Conservation (phyloP, 2,113 vertebrate species). For the Triplophysa rosa region DNA sequence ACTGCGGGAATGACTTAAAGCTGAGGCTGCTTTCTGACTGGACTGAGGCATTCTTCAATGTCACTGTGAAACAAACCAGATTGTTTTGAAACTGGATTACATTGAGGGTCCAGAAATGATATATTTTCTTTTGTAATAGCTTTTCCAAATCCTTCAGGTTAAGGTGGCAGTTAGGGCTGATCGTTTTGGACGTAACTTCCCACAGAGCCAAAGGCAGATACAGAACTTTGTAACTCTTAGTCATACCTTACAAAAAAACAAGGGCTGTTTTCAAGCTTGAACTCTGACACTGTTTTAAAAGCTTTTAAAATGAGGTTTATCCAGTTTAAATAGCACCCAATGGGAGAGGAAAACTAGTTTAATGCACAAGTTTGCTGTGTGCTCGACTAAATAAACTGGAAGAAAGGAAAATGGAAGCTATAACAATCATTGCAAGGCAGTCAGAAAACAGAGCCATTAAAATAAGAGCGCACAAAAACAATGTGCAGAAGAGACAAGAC, state of each 20-base stretch:
- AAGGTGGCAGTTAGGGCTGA: background rate
- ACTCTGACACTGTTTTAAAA: background rate
- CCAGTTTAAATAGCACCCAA: conserved; percentile 3
- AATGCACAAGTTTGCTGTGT: background rate
- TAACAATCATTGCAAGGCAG: background rate
- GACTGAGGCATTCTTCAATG: conserved; percentile 43
- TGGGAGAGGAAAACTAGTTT: background rate
- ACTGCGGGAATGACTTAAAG: conserved; percentile 21
- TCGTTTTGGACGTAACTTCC: conserved; percentile 4
- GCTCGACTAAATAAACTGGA: background rate
- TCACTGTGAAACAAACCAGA: conserved; percentile 35
- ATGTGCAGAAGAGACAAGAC: background rate
- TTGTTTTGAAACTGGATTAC: conserved; percentile 31
- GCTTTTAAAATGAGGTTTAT: background rate
- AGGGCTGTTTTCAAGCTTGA: background rate
- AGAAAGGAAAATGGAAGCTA: background rate
- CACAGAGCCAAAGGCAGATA: background rate
- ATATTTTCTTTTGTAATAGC: conserved; percentile 10
- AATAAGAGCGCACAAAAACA: background rate
- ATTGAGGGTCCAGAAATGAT: background rate
- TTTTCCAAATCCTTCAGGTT: background rate
- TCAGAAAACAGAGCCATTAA: background rate
- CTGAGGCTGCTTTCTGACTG: conserved; percentile 27
- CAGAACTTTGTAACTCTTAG: background rate
- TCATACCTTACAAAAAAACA: background rate